Evolutionary conservation across 2,113 vertebrate species (phyloP).

Genomic region (Pandion haliaetus): DNA sequence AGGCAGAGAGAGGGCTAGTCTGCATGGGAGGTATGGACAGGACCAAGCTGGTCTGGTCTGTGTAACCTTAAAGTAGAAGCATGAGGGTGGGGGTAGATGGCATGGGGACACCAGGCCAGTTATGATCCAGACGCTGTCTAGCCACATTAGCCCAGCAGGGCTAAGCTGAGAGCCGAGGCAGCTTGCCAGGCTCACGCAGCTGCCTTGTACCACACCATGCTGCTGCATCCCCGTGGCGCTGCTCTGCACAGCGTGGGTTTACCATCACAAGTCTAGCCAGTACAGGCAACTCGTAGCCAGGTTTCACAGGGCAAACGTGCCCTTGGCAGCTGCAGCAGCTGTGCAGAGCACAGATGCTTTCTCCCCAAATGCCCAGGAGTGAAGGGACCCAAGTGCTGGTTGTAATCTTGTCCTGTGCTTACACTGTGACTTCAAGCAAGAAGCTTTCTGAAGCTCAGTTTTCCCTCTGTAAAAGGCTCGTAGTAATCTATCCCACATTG

Average conservation of each 20-base stretch:
- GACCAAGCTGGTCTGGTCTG: not conserved
- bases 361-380: not conserved
- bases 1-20: not conserved
- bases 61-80: not conserved
- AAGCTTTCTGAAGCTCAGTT: not conserved
- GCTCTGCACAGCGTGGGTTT: not conserved
- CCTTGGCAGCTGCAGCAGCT: slow-evolving; percentile 16
- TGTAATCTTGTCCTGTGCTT: not conserved
- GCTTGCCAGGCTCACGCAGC: not conserved
- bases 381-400: not conserved
- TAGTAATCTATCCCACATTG: not conserved
- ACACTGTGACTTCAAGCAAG: not conserved
- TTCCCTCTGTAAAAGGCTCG: not conserved
- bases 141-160: not conserved
- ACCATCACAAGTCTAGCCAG: not conserved
- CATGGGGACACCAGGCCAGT: not conserved
- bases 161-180: not conserved
- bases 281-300: not conserved
- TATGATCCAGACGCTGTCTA: not conserved
- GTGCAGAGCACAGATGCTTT: not conserved
- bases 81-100: not conserved
- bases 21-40: not conserved
- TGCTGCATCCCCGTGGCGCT: not conserved
- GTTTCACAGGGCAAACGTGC: not conserved
- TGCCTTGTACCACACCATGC: not conserved